Percentiles rank a stretch among this genome's conserved stretches.
Conservation (phyloP, 2,113 vertebrate species). For the Tachysurus fulvidraco region DNA sequence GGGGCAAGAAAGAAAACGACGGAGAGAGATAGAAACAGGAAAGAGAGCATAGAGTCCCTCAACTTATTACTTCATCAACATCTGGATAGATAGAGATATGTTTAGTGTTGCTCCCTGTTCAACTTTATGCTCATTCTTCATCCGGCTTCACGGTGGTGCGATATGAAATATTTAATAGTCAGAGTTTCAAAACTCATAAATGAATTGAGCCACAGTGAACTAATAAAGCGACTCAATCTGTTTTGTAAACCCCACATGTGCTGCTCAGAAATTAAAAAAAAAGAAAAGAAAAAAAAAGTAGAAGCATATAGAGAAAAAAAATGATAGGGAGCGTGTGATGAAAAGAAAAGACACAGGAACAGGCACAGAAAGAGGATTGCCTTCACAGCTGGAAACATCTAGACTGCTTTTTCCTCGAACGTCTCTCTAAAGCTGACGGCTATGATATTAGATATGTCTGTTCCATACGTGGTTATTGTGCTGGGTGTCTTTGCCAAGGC, state of each 20-base stretch:
- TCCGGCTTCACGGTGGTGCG: slow-evolving; percentile 41
- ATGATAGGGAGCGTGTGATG: slow-evolving; percentile 36
- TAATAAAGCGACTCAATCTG: slow-evolving; percentile 70
- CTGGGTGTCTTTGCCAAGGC: slow-evolving; percentile 68
- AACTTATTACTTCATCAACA: slow-evolving; percentile 60
- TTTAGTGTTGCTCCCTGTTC: slow-evolving; percentile 51
- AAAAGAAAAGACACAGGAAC: slow-evolving; percentile 49
- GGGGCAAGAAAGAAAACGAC: slow-evolving; percentile 43
- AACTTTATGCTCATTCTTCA: slow-evolving; percentile 58
- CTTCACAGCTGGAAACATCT: slow-evolving; percentile 63
- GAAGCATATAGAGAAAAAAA: slow-evolving; percentile 39
- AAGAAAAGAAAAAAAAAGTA: slow-evolving; percentile 61
- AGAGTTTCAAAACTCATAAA: slow-evolving; percentile 63
- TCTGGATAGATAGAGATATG: slow-evolving; percentile 61
- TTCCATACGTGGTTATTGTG: slow-evolving; percentile 72
- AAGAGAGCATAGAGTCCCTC: slow-evolving; percentile 57
- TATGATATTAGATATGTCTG: slow-evolving; percentile 76
- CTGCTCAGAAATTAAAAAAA: slow-evolving; percentile 66
- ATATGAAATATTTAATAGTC: slow-evolving; percentile 60
- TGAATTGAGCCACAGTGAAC: slow-evolving; percentile 67
- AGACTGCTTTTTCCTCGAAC: slow-evolving; percentile 54
- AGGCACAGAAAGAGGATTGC: slow-evolving; percentile 50
- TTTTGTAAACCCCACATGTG: slow-evolving; percentile 70
- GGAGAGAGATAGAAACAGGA: slow-evolving; percentile 57
- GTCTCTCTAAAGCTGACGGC: slow-evolving; percentile 65